A percentile compares a stretch with the other conserved stretches of the same genome.
These are phyloP conservation scores for Pocillopora grandis DNA, from an alignment of 92 coral and sea anemone species.

Conservation along the genomic window DNA sequence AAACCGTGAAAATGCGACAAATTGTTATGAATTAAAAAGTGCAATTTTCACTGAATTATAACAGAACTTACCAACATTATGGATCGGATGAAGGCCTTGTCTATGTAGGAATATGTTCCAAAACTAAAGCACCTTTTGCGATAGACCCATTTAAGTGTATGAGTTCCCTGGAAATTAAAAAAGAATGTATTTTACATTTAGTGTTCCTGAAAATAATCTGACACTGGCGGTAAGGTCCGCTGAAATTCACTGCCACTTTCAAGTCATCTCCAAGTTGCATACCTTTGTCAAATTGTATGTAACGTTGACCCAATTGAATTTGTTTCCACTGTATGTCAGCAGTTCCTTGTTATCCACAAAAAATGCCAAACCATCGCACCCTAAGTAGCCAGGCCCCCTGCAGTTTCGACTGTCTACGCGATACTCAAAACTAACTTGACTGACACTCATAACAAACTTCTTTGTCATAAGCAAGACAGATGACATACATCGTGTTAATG, in stretches of 20 bases:
- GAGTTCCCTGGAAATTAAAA: constrained; percentile 59
- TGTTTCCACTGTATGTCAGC: constrained; percentile 34
- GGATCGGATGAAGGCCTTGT: constrained; percentile 77
- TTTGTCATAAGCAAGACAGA: constrained; percentile 59
- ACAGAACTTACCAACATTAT: constrained; percentile 69
- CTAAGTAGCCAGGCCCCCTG: constrained; percentile 40
- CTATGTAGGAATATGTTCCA: constrained; percentile 40
- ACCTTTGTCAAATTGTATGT: constrained; percentile 58
- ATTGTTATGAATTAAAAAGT: too few species aligned
- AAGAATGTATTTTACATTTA: background rate
- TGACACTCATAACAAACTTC: constrained; percentile 56
- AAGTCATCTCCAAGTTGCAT: background rate
- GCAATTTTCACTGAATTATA: background rate
- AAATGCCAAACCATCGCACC: constrained; percentile 84
- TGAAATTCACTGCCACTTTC: too few species aligned
- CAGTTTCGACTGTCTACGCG: constrained; percentile 77
- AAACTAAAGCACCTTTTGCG: constrained; percentile 80
- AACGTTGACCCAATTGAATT: constrained; percentile 58
- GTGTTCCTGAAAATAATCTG: background rate
- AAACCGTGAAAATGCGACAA: too few species aligned
- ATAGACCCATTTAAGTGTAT: constrained; percentile 75
- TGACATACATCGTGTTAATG: constrained; percentile 59
- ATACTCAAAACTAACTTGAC: constrained; percentile 63
- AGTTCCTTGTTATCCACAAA: constrained; percentile 55
- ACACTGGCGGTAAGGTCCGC: too few species aligned